These are phyloP conservation scores for Gobio occitaniae DNA, from an alignment of 2,797 vertebrate genomes.

Conservation along the genomic window DNA sequence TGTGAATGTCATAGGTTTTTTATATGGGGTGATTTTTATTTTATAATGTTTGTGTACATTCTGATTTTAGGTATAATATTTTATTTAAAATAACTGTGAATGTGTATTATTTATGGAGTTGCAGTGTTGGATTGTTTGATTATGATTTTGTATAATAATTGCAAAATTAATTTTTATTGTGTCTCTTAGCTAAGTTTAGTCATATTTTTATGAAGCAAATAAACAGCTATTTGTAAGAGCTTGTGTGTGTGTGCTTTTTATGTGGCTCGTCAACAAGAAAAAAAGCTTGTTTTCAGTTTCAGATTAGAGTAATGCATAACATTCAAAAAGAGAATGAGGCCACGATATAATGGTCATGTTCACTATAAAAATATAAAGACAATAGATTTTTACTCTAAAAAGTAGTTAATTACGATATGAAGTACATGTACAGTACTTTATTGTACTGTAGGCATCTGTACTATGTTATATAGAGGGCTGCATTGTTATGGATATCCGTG, in stretches of 20 bases:
- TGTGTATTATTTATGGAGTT: constrained; percentile 13
- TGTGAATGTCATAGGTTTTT: background rate
- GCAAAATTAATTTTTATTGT: background rate
- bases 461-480: background rate
- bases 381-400: background rate
- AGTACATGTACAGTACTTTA: background rate
- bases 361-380: background rate
- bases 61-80: background rate
- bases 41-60: background rate
- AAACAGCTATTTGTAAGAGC: constrained; percentile 21
- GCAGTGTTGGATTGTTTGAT: background rate
- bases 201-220: constrained; percentile 6
- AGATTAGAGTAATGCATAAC: background rate
- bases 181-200: background rate
- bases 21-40: background rate
- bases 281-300: background rate
- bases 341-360: background rate
- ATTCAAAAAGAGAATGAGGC: background rate
- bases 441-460: background rate
- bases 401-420: background rate
- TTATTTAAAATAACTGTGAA: background rate
- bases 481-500: background rate
- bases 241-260: background rate
- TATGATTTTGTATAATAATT: background rate
- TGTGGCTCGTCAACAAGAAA: background rate